These are phyloP conservation scores for Harpagoxenus sublaevis DNA, from an alignment of 2,888 invertebrate species.

Conservation along the genomic window DNA sequence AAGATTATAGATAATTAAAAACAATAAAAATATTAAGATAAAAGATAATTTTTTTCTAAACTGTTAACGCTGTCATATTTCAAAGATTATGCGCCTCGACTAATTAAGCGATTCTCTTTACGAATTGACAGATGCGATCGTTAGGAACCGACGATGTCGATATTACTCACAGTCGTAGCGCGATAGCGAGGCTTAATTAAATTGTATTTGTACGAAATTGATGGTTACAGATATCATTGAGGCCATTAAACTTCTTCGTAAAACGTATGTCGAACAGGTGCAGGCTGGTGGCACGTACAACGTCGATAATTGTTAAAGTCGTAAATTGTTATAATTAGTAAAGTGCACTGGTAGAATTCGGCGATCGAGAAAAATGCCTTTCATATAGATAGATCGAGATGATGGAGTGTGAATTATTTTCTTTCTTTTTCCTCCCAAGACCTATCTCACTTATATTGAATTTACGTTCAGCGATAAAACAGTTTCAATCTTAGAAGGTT, in stretches of 20 bases:
- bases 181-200: conserved; percentile 68
- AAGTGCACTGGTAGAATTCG: conserved; percentile 52
- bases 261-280: conserved; percentile 76
- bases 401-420: neutral
- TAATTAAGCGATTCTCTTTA: conserved; percentile 34
- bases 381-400: neutral
- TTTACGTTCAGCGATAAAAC: conserved; percentile 10
- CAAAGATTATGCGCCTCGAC: neutral
- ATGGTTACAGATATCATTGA: conserved; percentile 66
- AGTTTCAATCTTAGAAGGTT: neutral
- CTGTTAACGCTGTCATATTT: neutral
- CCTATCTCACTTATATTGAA: neutral
- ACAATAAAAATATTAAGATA: neutral
- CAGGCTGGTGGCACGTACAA: conserved; percentile 61
- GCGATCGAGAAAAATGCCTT: neutral
- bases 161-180: conserved; percentile 35
- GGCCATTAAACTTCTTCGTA: conserved; percentile 63
- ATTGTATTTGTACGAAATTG: conserved; percentile 73
- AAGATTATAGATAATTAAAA: conserved; percentile 17
- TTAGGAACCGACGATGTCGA: conserved; percentile 42
- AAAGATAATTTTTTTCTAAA: neutral
- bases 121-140: conserved; percentile 44
- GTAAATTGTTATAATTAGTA: conserved; percentile 74
- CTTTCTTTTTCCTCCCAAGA: neutral
- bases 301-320: conserved; percentile 70